Percentiles rank a stretch among this genome's conserved stretches.
Conservation (phyloP, 92 coral and sea anemone genomes). For the Epizoanthus ramosus region DNA sequence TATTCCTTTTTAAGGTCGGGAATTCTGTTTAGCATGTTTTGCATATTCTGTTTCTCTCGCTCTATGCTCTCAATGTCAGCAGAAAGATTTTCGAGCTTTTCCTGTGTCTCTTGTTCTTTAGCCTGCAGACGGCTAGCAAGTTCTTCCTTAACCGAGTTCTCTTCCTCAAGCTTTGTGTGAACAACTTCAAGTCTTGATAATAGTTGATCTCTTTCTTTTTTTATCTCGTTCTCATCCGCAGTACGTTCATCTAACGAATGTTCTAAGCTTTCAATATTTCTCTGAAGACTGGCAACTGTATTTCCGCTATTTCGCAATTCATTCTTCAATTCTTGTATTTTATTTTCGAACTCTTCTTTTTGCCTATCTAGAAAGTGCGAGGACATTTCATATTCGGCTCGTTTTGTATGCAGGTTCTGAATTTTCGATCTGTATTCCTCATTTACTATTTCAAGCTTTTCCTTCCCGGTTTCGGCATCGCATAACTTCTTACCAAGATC, state of each 20-base stretch:
- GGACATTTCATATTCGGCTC: conserved; percentile 42
- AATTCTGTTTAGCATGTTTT: conserved; percentile 29
- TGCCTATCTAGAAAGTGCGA: conserved; percentile 14
- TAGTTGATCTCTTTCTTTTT: conserved; percentile 37
- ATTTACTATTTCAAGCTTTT: conserved; percentile 62
- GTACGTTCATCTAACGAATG: not conserved
- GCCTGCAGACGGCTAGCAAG: conserved; percentile 45
- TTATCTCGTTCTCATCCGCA: conserved; percentile 26
- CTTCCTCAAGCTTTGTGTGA: conserved; percentile 44
- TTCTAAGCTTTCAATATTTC: conserved; percentile 21
- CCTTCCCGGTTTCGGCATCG: conserved; percentile 28
- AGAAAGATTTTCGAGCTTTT: conserved; percentile 40
- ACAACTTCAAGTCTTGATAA: conserved; percentile 35
- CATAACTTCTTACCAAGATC: conserved; percentile 50
- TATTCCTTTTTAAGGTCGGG: conserved; percentile 49
- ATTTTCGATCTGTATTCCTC: conserved; percentile 51
- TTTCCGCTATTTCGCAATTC: conserved; percentile 22
- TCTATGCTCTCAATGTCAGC: conserved; percentile 12
- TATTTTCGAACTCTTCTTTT: not conserved
- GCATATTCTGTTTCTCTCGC: conserved; percentile 27
- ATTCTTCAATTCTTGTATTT: conserved; percentile 1
- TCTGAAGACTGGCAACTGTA: not conserved
- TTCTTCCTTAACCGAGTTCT: conserved; percentile 36
- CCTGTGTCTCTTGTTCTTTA: conserved; percentile 31
- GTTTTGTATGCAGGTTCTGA: conserved; percentile 48